These are phyloP conservation scores for Epinephelus coioides DNA, from an alignment of 2,797 vertebrate genomes.

Conservation along the genomic window DNA sequence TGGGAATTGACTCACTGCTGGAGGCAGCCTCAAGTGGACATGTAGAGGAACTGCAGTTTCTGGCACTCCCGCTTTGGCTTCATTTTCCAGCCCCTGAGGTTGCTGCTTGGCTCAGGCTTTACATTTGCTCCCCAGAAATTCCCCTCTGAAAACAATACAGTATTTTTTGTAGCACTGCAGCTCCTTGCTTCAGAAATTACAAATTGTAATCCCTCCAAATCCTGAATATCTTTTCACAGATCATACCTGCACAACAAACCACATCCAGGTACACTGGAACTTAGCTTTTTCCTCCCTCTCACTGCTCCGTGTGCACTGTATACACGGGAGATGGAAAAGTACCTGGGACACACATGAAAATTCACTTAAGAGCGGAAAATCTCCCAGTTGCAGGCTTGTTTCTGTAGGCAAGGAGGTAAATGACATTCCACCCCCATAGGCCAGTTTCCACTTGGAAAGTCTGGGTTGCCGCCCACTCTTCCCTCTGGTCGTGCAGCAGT, in stretches of 20 bases:
- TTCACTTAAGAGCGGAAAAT: slow-evolving; percentile 41
- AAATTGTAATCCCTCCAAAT: background rate
- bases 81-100: no score
- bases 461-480: slow-evolving; percentile 54
- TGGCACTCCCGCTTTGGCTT: no score
- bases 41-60: no score
- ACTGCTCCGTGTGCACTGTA: background rate
- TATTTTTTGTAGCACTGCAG: background rate
- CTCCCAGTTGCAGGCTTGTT: slow-evolving; percentile 35
- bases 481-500: slow-evolving; percentile 34
- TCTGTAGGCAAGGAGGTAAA: slow-evolving; percentile 57
- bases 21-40: no score
- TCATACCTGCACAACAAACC: background rate
- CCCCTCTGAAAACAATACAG: no score
- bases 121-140: no score
- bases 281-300: background rate
- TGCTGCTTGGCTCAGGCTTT: no score
- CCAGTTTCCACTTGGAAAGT: slow-evolving; percentile 75
- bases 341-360: slow-evolving; percentile 40
- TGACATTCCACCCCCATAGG: slow-evolving; percentile 64
- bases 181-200: background rate
- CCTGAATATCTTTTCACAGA: background rate
- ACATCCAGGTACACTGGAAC: background rate
- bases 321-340: slow-evolving; percentile 46
- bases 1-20: no score